Percentiles rank a stretch among this genome's conserved stretches.
Conservation (phyloP, 1,140 invertebrate genomes). For the Conus ventricosus region DNA sequence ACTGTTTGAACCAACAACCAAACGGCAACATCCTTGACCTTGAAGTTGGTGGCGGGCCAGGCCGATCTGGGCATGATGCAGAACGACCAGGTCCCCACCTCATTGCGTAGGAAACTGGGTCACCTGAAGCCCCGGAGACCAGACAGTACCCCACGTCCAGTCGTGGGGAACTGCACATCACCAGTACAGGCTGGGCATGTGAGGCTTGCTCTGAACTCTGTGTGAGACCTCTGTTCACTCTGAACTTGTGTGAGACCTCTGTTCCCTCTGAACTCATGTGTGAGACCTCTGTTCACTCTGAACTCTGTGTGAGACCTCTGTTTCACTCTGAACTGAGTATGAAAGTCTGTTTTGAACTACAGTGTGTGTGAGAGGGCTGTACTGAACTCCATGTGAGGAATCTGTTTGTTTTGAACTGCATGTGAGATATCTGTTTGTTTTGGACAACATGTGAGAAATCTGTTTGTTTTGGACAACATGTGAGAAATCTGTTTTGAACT, state of each 20-base stretch:
- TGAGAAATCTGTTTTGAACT: no score
- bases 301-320: neutral
- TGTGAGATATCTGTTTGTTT: no score
- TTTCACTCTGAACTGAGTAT: no score
- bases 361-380: no score
- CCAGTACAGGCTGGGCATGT: neutral
- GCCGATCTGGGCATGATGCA: slow-evolving; percentile 67
- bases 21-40: slow-evolving; percentile 56
- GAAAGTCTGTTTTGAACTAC: no score
- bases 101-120: slow-evolving; percentile 71
- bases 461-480: no score
- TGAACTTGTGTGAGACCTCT: neutral
- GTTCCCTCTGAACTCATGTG: neutral
- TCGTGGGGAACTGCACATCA: slow-evolving; percentile 64
- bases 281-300: neutral
- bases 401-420: no score
- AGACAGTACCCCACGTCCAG: slow-evolving; percentile 72
- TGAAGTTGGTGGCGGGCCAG: slow-evolving; percentile 74
- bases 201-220: neutral
- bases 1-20: no score
- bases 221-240: neutral
- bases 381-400: no score
- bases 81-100: slow-evolving; percentile 72
- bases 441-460: no score
- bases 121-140: slow-evolving; percentile 69